Base-by-base conservation (phyloP, 1,140 invertebrate species). In the Drosophila bocki region DNA sequence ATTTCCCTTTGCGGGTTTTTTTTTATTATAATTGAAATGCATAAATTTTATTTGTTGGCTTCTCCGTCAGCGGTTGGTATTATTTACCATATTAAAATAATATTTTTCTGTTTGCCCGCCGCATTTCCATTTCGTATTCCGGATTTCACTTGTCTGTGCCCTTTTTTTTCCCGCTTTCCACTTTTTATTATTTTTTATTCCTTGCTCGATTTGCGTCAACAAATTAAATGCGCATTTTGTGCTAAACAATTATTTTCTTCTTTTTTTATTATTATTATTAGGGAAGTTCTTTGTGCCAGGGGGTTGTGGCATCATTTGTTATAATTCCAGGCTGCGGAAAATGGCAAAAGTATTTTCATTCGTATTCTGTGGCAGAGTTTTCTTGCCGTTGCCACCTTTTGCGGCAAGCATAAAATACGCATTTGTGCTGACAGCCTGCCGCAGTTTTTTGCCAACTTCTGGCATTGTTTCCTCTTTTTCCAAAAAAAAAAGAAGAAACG, bases 21-120 rank as follows among this genome's bases (percentile, higher is more conserved):
- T 51, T 84, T 41, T 13, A 1, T 6, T 53, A 78, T 88, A 90
- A 88, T 88, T 88, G 85, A 83, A 86, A 88, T 88, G 84, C 84
- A 88, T 88, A 88, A 88, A 88, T 88, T 88, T 88, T 75, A 71
- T 80, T 82, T 65, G 58, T 63, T 71, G 51, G 70, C 78, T 71
- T 71, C 75, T 62, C 82, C 75, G 65, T 63, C 61, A 76, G 74
- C 63, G 54, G 54, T 45, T 60, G 53, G 68, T 78, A 70, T 72
- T 88, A 88, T 88, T 87, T 87, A 88, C 84, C 84, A 87, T 84
- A 90, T 84, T 90, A 88, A 84, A 81, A 88, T 87, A 88, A 88
- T 88, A 84, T 88, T 90, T 71, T 84, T 84, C 72, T 70, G 68
- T 77, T 74, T 69, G 77, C 68, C 68, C 37, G 78, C 72, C 53